A percentile compares a stretch with the other conserved stretches of the same genome.
phyloP scores from a whole-genome alignment of 2,113 vertebrate genomes.

The Podilymbus podiceps region DNA sequence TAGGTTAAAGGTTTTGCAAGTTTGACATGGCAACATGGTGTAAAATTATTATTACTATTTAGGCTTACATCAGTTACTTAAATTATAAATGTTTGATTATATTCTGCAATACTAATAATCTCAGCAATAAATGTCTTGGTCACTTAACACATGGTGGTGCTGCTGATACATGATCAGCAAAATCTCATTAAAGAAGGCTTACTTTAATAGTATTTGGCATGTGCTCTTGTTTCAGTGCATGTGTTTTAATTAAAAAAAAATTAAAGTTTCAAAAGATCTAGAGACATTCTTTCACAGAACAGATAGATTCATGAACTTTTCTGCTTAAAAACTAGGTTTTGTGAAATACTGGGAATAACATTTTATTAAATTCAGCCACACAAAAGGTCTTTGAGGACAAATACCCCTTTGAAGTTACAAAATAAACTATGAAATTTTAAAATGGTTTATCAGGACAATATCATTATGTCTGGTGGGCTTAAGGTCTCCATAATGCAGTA shows the following conservation, averaged over 20 bases:
- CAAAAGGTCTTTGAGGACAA: neutral
- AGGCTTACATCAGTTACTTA: neutral
- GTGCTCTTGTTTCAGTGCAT: neutral
- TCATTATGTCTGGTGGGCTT: neutral
- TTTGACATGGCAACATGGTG: neutral
- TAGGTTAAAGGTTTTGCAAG: neutral
- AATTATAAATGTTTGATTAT: neutral
- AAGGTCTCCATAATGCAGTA: neutral
- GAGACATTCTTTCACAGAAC: neutral
- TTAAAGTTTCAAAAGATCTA: neutral
- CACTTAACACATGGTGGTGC: constrained; percentile 32
- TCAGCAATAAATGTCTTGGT: neutral
- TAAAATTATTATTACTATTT: neutral
- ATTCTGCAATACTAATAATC: neutral
- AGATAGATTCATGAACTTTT: neutral
- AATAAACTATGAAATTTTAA: neutral
- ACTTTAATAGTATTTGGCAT: neutral
- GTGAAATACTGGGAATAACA: neutral
- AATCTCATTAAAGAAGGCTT: neutral
- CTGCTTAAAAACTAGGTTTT: neutral
- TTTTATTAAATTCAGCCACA: neutral
- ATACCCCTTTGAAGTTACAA: neutral
- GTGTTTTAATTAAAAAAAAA: neutral
- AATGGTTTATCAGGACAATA: neutral
- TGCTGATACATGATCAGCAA: neutral